These are phyloP conservation scores for Hecatera dysodea DNA, from an alignment of 2,888 invertebrate species.

Conservation along the genomic window DNA sequence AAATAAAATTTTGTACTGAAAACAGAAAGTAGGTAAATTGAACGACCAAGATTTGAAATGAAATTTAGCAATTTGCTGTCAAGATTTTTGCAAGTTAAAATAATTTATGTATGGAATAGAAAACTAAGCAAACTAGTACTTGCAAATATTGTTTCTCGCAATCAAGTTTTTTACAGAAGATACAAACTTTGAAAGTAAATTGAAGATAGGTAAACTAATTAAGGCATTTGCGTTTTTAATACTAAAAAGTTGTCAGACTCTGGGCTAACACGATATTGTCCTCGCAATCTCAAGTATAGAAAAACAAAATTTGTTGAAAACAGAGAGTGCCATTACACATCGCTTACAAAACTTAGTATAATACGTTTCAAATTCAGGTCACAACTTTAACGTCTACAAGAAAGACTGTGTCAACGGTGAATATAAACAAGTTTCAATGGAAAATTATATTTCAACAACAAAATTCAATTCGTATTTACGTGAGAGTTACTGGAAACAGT, in stretches of 20 bases:
- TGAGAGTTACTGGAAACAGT: conserved; percentile 6
- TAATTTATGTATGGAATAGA: background rate
- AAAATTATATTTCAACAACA: conserved; percentile 22
- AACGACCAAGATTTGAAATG: background rate
- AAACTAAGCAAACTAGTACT: no score
- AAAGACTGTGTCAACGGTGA: conserved; percentile 7
- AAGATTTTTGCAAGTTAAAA: background rate
- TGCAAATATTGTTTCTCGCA: background rate
- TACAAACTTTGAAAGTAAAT: background rate
- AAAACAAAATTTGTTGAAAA: background rate
- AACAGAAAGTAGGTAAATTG: conserved; percentile 5
- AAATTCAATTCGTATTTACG: conserved; percentile 12
- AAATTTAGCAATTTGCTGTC: background rate
- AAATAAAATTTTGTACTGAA: background rate
- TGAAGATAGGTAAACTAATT: background rate
- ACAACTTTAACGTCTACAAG: conserved; percentile 16
- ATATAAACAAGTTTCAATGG: conserved; percentile 20
- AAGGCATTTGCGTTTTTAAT: no score
- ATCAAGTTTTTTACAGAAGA: background rate
- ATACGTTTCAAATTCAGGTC: conserved; percentile 19
- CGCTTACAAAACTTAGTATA: background rate
- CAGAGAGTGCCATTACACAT: background rate
- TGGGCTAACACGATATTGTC: no score
- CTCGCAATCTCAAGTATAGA: background rate
- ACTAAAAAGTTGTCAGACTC: no score